Conservation (phyloP, 2,113 vertebrate genomes). For the Esox niger region DNA sequence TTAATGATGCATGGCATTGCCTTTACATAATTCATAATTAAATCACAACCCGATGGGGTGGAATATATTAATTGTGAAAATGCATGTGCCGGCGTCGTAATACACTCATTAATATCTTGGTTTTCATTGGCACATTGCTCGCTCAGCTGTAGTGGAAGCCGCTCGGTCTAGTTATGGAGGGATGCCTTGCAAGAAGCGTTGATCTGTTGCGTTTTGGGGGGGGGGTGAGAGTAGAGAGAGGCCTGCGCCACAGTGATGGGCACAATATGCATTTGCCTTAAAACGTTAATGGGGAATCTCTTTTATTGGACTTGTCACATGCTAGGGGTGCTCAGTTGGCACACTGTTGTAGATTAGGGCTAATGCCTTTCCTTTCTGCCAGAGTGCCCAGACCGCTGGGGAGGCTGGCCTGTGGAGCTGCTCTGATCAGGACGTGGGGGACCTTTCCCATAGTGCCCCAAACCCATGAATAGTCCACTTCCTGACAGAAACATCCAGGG, state of each 20-base stretch:
- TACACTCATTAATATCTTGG: constrained; percentile 83
- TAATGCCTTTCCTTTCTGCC: constrained; percentile 55
- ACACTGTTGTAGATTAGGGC: constrained; percentile 51
- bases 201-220: constrained; percentile 75
- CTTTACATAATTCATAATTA: constrained; percentile 91
- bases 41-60: constrained; percentile 82
- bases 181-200: constrained; percentile 80
- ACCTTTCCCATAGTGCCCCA: constrained; percentile 34
- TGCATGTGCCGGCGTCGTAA: constrained; percentile 75
- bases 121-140: constrained; percentile 81
- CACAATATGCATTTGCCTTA: constrained; percentile 84
- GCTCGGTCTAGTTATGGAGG: constrained; percentile 72
- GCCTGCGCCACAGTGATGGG: constrained; percentile 72
- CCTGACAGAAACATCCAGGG: neutral
- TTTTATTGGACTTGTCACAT: constrained; percentile 70
- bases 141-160: constrained; percentile 70
- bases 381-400: constrained; percentile 21
- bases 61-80: constrained; percentile 90
- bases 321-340: constrained; percentile 65
- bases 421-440: constrained; percentile 21
- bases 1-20: constrained; percentile 82
- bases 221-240: neutral
- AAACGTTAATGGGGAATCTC: constrained; percentile 69
- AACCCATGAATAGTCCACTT: constrained; percentile 5
- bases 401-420: constrained; percentile 44